A percentile compares a stretch with the other conserved stretches of the same genome.
Evolutionary conservation across 2,797 vertebrate species (phyloP).

Genomic region (Scyliorhinus canicula): DNA sequence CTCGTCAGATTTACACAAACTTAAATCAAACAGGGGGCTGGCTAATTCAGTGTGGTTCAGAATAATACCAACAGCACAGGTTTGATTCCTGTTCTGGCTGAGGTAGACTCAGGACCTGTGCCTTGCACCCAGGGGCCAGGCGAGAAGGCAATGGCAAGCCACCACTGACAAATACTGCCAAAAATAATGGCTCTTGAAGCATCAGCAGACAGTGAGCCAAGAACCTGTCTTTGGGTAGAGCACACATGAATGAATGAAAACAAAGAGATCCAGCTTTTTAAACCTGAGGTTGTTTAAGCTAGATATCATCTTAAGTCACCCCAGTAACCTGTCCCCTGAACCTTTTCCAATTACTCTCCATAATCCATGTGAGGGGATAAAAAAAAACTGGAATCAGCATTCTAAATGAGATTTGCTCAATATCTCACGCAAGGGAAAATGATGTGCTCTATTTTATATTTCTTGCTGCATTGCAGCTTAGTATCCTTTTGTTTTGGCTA

Average conservation of each 20-base stretch:
- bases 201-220: not conserved
- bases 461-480: not conserved
- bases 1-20: not conserved
- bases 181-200: not conserved
- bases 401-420: not conserved
- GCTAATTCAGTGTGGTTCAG: not conserved
- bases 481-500: not conserved
- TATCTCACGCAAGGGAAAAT: not conserved
- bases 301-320: not conserved
- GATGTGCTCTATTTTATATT: not conserved
- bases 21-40: not conserved
- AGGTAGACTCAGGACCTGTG: not conserved
- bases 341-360: not conserved
- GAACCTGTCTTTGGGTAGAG: not conserved
- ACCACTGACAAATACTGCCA: not conserved
- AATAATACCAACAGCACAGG: not conserved
- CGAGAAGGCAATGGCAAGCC: not conserved
- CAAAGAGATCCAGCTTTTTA: not conserved
- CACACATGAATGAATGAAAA: not conserved
- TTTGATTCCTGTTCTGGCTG: not conserved
- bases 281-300: not conserved
- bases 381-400: not conserved
- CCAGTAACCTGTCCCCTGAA: not conserved
- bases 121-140: too few species aligned
- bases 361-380: not conserved